Conservation (phyloP, 2,797 vertebrate genomes). For the Argyrosomus regius region DNA sequence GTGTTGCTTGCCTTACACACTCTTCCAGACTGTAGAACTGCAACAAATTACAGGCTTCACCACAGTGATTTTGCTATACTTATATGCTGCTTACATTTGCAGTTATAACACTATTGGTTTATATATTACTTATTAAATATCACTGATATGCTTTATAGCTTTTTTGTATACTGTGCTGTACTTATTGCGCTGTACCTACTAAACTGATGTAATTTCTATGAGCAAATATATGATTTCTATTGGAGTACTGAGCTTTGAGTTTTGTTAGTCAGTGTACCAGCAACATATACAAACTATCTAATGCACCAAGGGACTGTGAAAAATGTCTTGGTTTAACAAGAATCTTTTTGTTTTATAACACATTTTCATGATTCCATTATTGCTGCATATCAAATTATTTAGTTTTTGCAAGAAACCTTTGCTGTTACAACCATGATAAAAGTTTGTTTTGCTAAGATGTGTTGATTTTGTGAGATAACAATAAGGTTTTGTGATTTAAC, state of each 20-base stretch:
- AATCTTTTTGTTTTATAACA: neutral
- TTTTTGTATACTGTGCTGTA: constrained; percentile 1
- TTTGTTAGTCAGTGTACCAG: neutral
- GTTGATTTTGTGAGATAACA: neutral
- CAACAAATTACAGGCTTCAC: constrained; percentile 20
- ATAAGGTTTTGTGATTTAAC: neutral
- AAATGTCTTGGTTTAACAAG: neutral
- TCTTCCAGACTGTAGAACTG: constrained; percentile 30
- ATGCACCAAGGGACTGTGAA: neutral
- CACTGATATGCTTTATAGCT: neutral
- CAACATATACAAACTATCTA: too few species aligned
- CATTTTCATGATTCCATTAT: neutral
- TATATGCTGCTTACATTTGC: constrained; percentile 16
- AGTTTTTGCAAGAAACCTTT: too few species aligned
- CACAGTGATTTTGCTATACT: constrained; percentile 17
- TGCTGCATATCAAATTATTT: neutral
- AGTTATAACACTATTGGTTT: constrained; percentile 12
- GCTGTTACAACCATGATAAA: too few species aligned
- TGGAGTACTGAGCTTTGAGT: neutral
- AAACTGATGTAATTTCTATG: neutral
- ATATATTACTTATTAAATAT: too few species aligned
- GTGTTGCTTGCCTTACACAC: constrained; percentile 44
- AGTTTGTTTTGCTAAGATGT: neutral
- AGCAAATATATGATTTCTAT: neutral
- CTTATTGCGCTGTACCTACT: neutral